These are phyloP conservation scores for Lycaon pictus DNA, from an alignment of 2,113 vertebrate species.

Conservation along the genomic window DNA sequence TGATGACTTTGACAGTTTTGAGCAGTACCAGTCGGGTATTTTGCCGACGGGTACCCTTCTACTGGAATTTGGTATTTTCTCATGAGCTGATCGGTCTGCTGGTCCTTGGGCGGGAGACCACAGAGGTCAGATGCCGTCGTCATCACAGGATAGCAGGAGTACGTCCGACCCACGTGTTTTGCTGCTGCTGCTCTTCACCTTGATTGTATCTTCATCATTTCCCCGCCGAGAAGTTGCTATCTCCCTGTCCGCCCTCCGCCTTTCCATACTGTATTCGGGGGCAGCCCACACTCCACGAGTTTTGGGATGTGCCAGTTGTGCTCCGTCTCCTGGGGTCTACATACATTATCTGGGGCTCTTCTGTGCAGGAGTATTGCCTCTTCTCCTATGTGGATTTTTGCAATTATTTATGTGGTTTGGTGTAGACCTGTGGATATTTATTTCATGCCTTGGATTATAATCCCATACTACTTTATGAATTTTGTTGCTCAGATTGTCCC, in stretches of 20 bases:
- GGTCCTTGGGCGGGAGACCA: background rate
- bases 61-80: background rate
- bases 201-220: background rate
- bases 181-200: background rate
- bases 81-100: background rate
- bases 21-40: too few relatives aligned
- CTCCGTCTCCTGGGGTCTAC: background rate
- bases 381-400: background rate
- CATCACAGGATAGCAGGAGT: background rate
- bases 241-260: fast-evolving
- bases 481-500: background rate
- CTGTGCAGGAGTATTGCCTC: background rate
- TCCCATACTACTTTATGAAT: background rate
- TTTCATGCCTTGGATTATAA: background rate
- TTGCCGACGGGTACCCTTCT: background rate
- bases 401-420: background rate
- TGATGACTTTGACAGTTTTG: background rate
- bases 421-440: background rate
- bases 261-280: background rate
- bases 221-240: background rate
- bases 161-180: fast-evolving
- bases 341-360: background rate
- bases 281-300: background rate
- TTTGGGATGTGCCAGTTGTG: fast-evolving
- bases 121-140: background rate